Percentiles rank a stretch among this genome's conserved stretches.
Evolutionary conservation across 1,140 invertebrate species (phyloP).

Genomic region (Holotrichia oblita): DNA sequence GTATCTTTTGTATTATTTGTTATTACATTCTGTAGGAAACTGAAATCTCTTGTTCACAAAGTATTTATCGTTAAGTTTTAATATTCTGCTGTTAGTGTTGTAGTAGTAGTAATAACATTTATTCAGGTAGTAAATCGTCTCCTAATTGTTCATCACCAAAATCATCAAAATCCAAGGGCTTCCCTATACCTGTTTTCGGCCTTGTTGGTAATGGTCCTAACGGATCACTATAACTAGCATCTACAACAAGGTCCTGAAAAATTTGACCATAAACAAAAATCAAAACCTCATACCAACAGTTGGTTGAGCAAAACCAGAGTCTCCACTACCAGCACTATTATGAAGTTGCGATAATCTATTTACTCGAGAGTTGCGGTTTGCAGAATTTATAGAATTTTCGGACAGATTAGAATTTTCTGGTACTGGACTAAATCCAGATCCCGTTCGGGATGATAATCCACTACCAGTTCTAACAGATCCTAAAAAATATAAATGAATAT

Average conservation of each 20-base stretch:
- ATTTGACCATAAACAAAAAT: conserved; percentile 40
- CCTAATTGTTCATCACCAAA: conserved; percentile 84
- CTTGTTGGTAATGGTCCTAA: conserved; percentile 77
- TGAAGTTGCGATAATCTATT: conserved; percentile 51
- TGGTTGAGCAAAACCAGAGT: conserved; percentile 57
- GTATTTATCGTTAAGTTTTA: too few species aligned
- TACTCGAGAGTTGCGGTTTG: conserved; percentile 51
- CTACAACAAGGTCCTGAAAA: conserved; percentile 57
- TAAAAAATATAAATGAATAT: too few species aligned
- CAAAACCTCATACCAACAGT: conserved; percentile 45
- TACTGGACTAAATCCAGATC: conserved; percentile 65
- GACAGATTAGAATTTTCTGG: conserved; percentile 61
- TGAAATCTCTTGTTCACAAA: too few species aligned
- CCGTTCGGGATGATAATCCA: conserved; percentile 66
- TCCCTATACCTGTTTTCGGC: conserved; percentile 78
- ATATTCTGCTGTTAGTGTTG: too few species aligned
- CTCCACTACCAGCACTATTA: conserved; percentile 56
- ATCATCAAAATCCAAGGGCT: conserved; percentile 74
- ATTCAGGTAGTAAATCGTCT: conserved; percentile 84
- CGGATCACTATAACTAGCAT: conserved; percentile 77
- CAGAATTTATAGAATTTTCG: conserved; percentile 52
- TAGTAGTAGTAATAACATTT: too few species aligned
- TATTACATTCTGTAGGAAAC: too few species aligned
- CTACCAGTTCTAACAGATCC: conserved; percentile 67
- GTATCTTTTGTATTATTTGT: too few species aligned